Conservation (phyloP, 2,888 invertebrate species). For the Eristalis tenax region DNA sequence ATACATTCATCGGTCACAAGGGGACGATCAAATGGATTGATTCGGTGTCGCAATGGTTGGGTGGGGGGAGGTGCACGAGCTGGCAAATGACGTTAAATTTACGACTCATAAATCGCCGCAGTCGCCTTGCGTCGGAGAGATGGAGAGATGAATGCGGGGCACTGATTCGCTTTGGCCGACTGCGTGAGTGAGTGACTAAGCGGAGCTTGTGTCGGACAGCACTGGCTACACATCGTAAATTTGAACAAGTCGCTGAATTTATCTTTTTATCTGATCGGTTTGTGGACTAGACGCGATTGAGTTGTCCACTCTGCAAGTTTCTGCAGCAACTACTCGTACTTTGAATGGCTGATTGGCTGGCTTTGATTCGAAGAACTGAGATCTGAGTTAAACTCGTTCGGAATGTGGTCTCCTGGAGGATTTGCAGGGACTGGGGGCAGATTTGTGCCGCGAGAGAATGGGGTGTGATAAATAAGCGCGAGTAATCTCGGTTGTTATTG, state of each 20-base stretch:
- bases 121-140: background rate
- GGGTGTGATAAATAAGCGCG: no score
- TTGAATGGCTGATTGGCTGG: background rate
- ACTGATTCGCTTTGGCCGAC: background rate
- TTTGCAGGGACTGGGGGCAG: background rate
- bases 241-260: background rate
- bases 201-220: background rate
- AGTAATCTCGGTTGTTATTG: no score
- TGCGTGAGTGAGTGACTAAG: background rate
- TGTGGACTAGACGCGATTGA: background rate
- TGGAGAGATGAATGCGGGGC: background rate
- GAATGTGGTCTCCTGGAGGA: background rate
- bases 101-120: background rate
- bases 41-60: slow-evolving; percentile 9
- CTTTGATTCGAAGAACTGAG: background rate
- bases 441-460: background rate
- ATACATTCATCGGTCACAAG: no score
- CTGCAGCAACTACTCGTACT: no score
- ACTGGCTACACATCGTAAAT: background rate
- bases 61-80: background rate
- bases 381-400: background rate
- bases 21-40: slow-evolving; percentile 8
- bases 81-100: background rate
- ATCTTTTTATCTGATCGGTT: background rate
- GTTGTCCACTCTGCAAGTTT: background rate